A percentile compares a stretch with the other conserved stretches of the same genome.
These are phyloP conservation scores for Aphidius ervi DNA, from an alignment of 1,140 invertebrate genomes.

Conservation along the genomic window DNA sequence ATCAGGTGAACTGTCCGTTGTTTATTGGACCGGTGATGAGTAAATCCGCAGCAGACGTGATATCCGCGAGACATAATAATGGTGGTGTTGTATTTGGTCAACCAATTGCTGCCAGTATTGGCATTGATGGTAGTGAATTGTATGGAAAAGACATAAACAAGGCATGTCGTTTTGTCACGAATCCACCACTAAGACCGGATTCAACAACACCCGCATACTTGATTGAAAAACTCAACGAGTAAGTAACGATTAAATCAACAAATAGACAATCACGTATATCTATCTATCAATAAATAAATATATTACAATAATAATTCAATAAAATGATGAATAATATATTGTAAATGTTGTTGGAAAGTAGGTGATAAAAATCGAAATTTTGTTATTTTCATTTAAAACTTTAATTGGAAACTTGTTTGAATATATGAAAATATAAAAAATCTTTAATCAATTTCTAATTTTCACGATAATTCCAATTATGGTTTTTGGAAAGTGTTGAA, in stretches of 20 bases:
- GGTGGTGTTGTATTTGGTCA: constrained; percentile 71
- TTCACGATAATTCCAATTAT: no score
- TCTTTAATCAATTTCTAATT: constrained; percentile 2
- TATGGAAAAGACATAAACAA: constrained; percentile 45
- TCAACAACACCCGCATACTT: constrained; percentile 74
- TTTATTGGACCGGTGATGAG: constrained; percentile 75
- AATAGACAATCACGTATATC: background rate
- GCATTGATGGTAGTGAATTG: constrained; percentile 57
- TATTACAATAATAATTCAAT: background rate
- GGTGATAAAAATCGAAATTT: background rate
- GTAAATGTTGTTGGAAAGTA: constrained; percentile 12
- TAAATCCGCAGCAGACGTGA: constrained; percentile 64
- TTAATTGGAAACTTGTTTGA: background rate
- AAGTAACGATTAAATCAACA: constrained; percentile 49
- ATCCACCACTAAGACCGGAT: constrained; percentile 78
- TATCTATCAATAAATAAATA: no score
- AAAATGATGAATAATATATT: constrained; percentile 1
- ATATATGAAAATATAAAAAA: background rate
- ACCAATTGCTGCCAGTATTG: constrained; percentile 70
- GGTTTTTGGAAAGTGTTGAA: no score
- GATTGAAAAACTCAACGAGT: constrained; percentile 82
- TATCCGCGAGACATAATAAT: constrained; percentile 55
- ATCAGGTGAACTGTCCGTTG: constrained; percentile 68
- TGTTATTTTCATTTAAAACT: background rate
- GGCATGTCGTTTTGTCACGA: constrained; percentile 57